Conservation (phyloP, 2,113 vertebrate genomes). For the Gambusia holbrooki region DNA sequence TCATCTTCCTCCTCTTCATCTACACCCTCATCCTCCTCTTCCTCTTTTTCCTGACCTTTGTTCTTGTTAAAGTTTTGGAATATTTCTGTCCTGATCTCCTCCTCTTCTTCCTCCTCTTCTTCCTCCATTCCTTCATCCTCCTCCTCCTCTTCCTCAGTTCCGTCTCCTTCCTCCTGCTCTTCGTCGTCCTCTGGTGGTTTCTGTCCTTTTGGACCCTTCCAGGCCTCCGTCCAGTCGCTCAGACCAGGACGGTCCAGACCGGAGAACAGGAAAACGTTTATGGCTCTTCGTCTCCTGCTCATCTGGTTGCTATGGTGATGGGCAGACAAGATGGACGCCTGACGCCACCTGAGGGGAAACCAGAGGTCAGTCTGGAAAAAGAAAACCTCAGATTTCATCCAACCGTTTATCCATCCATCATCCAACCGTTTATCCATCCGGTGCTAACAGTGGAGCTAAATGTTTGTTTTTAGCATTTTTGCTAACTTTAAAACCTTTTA, state of each 20-base stretch:
- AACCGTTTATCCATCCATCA: no score
- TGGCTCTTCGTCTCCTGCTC: conserved; percentile 4
- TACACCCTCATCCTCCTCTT: background rate
- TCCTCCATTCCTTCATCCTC: background rate
- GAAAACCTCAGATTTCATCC: background rate
- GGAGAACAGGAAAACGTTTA: conserved; percentile 17
- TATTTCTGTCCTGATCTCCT: background rate
- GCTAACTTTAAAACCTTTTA: no score
- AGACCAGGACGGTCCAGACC: conserved; percentile 4
- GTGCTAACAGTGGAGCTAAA: no score
- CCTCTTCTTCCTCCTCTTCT: background rate
- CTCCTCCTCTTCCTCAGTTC: background rate
- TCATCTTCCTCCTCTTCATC: background rate
- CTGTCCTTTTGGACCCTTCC: conserved; percentile 45
- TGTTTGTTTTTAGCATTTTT: no score
- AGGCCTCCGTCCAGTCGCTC: conserved; percentile 49
- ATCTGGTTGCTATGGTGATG: conserved; percentile 51
- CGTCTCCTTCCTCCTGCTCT: background rate
- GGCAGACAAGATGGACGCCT: conserved; percentile 30
- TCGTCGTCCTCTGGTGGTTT: background rate
- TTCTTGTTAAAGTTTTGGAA: background rate
- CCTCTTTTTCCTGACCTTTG: conserved; percentile 1
- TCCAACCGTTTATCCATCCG: no score
- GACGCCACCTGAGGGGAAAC: conserved; percentile 54
- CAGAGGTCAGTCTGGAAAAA: background rate